Percentiles rank a stretch among this genome's conserved stretches.
Conservation (phyloP, 2,113 vertebrate species). For the Corydoras sp. region DNA sequence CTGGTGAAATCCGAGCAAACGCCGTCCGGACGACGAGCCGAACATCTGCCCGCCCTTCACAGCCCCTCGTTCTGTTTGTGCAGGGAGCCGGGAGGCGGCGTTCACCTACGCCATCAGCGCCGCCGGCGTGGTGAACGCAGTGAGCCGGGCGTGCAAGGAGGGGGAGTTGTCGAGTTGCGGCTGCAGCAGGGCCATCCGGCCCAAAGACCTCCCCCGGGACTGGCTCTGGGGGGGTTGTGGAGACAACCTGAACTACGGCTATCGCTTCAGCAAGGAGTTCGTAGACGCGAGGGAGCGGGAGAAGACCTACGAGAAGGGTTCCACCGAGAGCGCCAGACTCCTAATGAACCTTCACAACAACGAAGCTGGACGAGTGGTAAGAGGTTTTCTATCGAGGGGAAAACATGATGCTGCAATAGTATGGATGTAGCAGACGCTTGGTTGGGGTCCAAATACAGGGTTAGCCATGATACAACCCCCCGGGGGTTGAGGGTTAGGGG, state of each 20-base stretch:
- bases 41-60: too few relatives aligned
- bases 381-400: conserved; percentile 27
- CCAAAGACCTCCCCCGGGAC: conserved; percentile 91
- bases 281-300: conserved; percentile 93
- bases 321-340: conserved; percentile 81
- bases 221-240: conserved; percentile 99
- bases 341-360: conserved; percentile 98
- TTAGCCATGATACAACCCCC: too few relatives aligned
- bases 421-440: too few relatives aligned
- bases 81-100: conserved; percentile 94
- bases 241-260: conserved; percentile 94
- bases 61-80: conserved; percentile 5
- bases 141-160: conserved; percentile 93
- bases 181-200: conserved; percentile 86
- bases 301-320: conserved; percentile 83
- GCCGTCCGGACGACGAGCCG: too few relatives aligned
- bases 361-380: conserved; percentile 89
- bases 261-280: conserved; percentile 95
- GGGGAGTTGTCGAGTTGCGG: conserved; percentile 95
- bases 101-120: conserved; percentile 95
- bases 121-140: conserved; percentile 91
- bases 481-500: too few relatives aligned
- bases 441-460: too few relatives aligned
- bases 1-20: too few relatives aligned
- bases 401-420: too few relatives aligned